Conservation (phyloP, 92 coral and sea anemone species). For the Umimayanthus kanabou region DNA sequence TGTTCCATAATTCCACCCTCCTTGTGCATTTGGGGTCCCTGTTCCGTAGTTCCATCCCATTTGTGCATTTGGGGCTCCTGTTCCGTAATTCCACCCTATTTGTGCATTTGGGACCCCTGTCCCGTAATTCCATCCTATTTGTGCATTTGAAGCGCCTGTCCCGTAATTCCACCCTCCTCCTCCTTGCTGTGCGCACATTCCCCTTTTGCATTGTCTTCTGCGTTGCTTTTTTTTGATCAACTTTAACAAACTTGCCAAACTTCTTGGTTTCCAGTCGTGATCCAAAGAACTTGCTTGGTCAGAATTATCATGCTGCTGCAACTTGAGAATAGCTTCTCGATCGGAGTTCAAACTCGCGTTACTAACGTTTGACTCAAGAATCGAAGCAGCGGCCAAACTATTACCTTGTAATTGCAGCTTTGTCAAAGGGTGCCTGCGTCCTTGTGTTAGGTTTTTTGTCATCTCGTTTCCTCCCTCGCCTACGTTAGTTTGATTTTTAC, state of each 20-base stretch:
- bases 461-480: neutral
- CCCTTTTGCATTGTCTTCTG: slow-evolving; percentile 3
- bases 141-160: neutral
- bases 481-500: neutral
- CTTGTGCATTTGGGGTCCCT: neutral
- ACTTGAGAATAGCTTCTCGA: neutral
- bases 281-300: neutral
- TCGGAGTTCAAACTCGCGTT: neutral
- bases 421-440: neutral
- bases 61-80: slow-evolving; percentile 10
- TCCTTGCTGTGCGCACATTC: slow-evolving; percentile 8
- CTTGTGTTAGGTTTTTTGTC: neutral
- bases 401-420: neutral
- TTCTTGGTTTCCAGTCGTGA: neutral
- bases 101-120: neutral
- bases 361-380: neutral
- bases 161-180: slow-evolving; percentile 15
- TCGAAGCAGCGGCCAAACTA: neutral
- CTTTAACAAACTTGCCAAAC: slow-evolving; percentile 7
- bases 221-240: slow-evolving; percentile 2
- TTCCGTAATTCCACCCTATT: slow-evolving; percentile 14
- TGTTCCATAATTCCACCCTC: no score
- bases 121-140: neutral
- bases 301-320: neutral
- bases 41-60: slow-evolving; percentile 11